phyloP scores from a whole-genome alignment of 2,888 invertebrate genomes.

The Chrysolina oricalcia region DNA sequence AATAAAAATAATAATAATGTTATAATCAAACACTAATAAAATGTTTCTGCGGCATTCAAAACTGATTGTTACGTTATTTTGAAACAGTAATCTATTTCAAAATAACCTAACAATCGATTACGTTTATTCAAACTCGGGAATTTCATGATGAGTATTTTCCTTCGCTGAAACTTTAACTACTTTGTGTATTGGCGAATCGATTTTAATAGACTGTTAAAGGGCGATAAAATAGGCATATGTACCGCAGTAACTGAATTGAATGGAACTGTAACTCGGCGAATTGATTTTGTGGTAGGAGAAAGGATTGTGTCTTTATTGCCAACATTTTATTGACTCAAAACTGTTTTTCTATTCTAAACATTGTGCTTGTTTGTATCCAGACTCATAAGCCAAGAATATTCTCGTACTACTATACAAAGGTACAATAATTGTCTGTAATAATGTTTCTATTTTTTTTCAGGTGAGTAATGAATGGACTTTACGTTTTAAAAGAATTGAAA shows the following conservation, averaged over 20 bases:
- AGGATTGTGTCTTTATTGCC: background rate
- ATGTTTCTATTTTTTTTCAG: background rate
- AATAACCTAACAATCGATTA: no score
- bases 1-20: no score
- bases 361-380: background rate
- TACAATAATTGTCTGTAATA: background rate
- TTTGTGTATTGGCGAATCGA: constrained; percentile 40
- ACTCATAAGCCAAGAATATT: background rate
- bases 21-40: background rate
- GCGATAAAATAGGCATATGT: constrained; percentile 39
- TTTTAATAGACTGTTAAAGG: constrained; percentile 43
- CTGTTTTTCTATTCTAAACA: no score
- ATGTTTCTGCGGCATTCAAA: background rate
- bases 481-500: no score
- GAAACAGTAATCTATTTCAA: no score
- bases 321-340: background rate
- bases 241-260: constrained; percentile 11
- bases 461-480: background rate
- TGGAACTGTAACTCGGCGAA: background rate
- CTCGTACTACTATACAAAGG: no score
- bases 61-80: background rate
- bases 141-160: constrained; percentile 23
- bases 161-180: constrained; percentile 26
- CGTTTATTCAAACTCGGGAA: background rate
- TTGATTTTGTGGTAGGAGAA: background rate